These are phyloP conservation scores for Mastomys natalensis DNA, from an alignment of 2,113 vertebrate genomes.

Conservation along the genomic window DNA sequence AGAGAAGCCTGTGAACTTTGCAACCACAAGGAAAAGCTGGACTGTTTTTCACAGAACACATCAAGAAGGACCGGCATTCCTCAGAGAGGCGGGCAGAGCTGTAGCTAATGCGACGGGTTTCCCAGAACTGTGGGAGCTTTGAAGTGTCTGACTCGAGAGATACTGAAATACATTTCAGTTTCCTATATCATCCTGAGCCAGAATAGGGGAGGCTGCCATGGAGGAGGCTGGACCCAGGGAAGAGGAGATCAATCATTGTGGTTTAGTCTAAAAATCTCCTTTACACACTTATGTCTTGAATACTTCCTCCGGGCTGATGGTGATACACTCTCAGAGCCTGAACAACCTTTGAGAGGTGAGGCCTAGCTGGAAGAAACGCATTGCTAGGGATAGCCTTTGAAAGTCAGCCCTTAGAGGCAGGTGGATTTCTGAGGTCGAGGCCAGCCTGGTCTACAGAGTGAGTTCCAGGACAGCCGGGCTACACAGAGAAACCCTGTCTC, in stretches of 20 bases:
- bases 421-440: no score
- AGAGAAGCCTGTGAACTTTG: neutral
- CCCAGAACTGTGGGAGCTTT: neutral
- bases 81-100: neutral
- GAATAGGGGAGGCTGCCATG: neutral
- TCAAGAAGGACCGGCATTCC: neutral
- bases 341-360: neutral
- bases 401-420: no score
- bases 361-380: neutral
- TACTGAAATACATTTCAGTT: neutral
- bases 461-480: no score
- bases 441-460: no score
- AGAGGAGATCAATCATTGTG: neutral
- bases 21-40: neutral
- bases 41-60: neutral
- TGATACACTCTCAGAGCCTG: no score
- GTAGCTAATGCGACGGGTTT: neutral
- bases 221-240: accelerated
- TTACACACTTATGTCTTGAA: neutral
- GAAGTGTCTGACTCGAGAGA: constrained; percentile 9
- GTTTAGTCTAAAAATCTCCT: neutral
- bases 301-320: neutral
- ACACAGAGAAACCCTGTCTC: no score
- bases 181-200: neutral
- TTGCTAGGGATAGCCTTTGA: no score